Evolutionary conservation across 2,888 invertebrate genomes (phyloP), one percentile per base, ranked within the genome.

Genomic region (Sarcophaga rosellei): DNA sequence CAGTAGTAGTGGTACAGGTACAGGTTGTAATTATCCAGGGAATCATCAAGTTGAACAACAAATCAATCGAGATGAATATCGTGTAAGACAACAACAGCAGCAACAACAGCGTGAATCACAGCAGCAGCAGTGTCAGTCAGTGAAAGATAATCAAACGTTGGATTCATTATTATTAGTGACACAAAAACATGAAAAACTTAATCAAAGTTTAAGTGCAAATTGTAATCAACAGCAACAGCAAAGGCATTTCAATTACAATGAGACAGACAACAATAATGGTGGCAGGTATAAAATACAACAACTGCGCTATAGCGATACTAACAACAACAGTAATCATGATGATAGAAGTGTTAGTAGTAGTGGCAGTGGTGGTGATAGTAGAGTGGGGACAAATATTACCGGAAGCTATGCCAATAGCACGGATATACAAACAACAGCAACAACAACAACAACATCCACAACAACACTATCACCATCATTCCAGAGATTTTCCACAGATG

Each of bases 161-260:
- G 61, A 88, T 84, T 81, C 89, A 86, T 88, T 87, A 70, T 63
- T 77, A 70, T 63, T 77, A 72, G 86, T 81, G 82, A 72, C 87
- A 63, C 85, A 68, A 61, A 73, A 75, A 77, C 88, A 86, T 66
- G 87, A 84, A 76, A 86, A 87, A 66, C 85, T 66, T 75, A 79
- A 76, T 63, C 85, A 79, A 83, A 59, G 73, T 83, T 59, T 86
- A 86, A 88, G 83, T 85, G 80, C 77, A 88, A 88, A 88, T 83
- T 88, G 87, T 73, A 89, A 89, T 88, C 89, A 88, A 83, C 88
- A 86, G 70, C 88, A 81, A n/a, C 88, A 81, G 81, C 85, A 88
- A 53, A 88, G 88, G 84, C 88, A 88, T 78, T 88, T 88, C 87
- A 90, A 89, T 89, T 89, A 89, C 75, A 88, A 88, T 86, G 66